Percentiles rank a stretch among this genome's conserved stretches.
phyloP scores from a whole-genome alignment of 1,140 invertebrate genomes.

The Palaemon carinicauda region DNA sequence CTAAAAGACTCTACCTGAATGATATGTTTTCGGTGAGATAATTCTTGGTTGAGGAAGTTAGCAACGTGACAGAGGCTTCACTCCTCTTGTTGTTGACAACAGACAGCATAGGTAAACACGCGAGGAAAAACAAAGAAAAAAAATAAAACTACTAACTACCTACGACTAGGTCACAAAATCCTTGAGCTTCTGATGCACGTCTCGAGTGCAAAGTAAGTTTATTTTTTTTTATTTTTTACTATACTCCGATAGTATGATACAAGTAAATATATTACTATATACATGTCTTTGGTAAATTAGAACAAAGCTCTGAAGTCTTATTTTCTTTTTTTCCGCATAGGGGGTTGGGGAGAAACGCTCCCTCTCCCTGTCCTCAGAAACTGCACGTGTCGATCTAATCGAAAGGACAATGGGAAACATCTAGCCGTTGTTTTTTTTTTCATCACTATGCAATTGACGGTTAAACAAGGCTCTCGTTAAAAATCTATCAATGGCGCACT shows the following conservation, averaged over 20 bases:
- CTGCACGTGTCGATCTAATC: too few relatives aligned
- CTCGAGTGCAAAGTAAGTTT: conserved; percentile 28
- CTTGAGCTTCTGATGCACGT: conserved; percentile 48
- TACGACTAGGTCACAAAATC: conserved; percentile 56
- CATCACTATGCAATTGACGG: too few relatives aligned
- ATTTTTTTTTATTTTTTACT: background rate
- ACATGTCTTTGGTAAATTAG: conserved; percentile 52
- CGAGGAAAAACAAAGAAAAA: conserved; percentile 28
- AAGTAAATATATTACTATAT: conserved; percentile 51
- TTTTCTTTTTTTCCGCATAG: too few relatives aligned
- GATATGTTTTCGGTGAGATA: too few relatives aligned
- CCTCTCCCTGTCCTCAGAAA: background rate
- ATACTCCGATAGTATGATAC: conserved; percentile 33
- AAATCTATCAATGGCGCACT: background rate
- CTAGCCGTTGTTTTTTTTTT: too few relatives aligned
- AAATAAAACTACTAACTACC: conserved; percentile 20
- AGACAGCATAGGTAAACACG: conserved; percentile 23
- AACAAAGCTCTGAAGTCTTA: conserved; percentile 1
- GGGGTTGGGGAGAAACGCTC: conserved; percentile 14
- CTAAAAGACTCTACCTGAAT: too few relatives aligned
- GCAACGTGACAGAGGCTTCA: too few relatives aligned
- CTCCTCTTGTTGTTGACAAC: conserved; percentile 10
- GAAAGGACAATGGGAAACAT: too few relatives aligned
- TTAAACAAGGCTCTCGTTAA: too few relatives aligned
- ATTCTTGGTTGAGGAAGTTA: background rate